phyloP scores from a whole-genome alignment of 2,113 vertebrate genomes.

The Halichoerus grypus region DNA sequence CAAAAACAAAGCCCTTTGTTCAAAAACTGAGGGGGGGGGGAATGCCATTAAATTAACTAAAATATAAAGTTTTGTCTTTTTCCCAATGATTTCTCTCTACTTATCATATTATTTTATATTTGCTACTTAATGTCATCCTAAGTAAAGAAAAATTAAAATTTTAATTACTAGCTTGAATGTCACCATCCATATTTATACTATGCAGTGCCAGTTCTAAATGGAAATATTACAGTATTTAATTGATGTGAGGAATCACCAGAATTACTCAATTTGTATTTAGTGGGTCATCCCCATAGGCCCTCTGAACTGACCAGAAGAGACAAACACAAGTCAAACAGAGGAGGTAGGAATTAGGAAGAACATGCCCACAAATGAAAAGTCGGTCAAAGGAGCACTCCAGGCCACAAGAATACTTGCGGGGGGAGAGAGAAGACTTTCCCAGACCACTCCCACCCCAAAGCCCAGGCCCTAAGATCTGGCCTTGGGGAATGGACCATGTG shows the following conservation, averaged over 20 bases:
- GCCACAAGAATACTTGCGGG: not conserved
- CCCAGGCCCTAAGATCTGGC: not conserved
- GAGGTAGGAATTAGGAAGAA: not conserved
- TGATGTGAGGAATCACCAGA: not conserved
- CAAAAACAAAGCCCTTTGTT: not conserved
- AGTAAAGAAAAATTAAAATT: not conserved
- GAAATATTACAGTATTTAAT: not conserved
- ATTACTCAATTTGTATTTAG: not conserved
- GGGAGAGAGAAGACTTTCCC: not conserved
- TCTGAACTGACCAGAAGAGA: not conserved
- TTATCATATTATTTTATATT: not conserved
- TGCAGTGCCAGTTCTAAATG: not conserved
- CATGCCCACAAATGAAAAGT: not conserved
- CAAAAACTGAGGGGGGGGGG: not conserved
- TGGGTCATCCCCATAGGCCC: not conserved
- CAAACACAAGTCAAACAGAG: not conserved
- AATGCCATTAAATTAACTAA: not conserved
- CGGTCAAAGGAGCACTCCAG: not conserved
- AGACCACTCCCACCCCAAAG: not conserved
- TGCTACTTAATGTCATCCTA: not conserved
- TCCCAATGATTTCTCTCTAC: not conserved
- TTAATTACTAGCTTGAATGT: not conserved
- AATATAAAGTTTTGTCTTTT: not conserved
- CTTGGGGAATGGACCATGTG: fast-evolving
- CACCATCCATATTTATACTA: not conserved